Evolutionary conservation across 1,140 invertebrate genomes (phyloP).

Genomic region (Drosophila nebulosa): DNA sequence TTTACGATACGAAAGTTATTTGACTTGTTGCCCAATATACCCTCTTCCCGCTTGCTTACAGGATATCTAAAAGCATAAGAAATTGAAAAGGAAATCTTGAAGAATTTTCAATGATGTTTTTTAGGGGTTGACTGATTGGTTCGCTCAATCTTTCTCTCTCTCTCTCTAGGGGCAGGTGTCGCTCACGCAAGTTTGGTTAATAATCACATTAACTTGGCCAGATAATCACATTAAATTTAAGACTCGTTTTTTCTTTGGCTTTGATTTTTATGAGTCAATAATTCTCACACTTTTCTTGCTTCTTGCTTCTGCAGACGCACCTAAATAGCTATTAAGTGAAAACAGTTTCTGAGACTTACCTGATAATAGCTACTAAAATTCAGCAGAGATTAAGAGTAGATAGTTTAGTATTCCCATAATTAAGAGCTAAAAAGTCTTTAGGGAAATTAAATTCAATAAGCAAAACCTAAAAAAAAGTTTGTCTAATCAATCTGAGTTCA

Average conservation of each 20-base stretch:
- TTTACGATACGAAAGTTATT: no score
- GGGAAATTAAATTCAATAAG: background rate
- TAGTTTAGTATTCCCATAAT: conserved; percentile 38
- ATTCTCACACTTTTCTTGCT: conserved; percentile 4
- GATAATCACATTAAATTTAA: conserved; percentile 74
- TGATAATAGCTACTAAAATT: conserved; percentile 12
- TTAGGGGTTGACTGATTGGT: background rate
- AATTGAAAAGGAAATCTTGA: conserved; percentile 10
- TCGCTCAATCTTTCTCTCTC: background rate
- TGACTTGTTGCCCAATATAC: background rate
- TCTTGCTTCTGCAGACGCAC: background rate
- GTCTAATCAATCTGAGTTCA: no score
- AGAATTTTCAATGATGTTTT: background rate
- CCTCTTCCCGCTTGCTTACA: no score
- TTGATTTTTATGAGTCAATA: conserved; percentile 66
- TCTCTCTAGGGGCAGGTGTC: conserved; percentile 13
- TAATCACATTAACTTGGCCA: conserved; percentile 74
- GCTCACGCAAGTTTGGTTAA: conserved; percentile 48
- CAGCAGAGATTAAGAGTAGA: conserved; percentile 52
- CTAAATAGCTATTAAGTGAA: conserved; percentile 13
- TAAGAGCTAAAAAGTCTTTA: conserved; percentile 8
- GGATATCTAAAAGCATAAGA: background rate
- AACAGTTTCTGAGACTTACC: conserved; percentile 1
- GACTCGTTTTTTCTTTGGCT: conserved; percentile 25
- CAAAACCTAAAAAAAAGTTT: background rate